These are phyloP conservation scores for Yponomeuta plumbellus DNA, from an alignment of 2,888 invertebrate species.

Conservation along the genomic window DNA sequence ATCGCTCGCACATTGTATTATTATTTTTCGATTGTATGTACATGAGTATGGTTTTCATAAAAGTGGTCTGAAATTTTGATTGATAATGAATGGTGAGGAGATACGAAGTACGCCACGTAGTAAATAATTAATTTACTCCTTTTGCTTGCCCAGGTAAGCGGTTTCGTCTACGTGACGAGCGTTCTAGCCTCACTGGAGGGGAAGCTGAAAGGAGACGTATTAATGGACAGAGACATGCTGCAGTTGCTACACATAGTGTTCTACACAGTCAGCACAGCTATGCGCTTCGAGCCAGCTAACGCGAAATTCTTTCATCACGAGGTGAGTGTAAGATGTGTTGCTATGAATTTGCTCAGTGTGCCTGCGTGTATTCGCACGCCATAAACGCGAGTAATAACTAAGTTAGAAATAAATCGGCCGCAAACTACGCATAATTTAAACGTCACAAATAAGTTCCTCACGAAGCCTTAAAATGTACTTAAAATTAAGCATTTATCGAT, in stretches of 20 bases:
- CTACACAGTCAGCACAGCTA: slow-evolving; percentile 96
- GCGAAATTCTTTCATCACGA: slow-evolving; percentile 98
- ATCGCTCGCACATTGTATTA: too few relatives aligned
- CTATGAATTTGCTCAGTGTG: background rate
- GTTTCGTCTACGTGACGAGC: slow-evolving; percentile 98
- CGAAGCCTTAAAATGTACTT: too few relatives aligned
- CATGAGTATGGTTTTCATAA: too few relatives aligned
- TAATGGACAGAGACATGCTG: slow-evolving; percentile 79
- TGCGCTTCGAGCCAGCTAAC: slow-evolving; percentile 99
- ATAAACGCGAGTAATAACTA: background rate
- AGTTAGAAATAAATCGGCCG: too few relatives aligned
- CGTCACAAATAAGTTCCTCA: too few relatives aligned
- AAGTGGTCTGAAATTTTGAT: too few relatives aligned
- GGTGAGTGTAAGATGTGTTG: slow-evolving; percentile 58
- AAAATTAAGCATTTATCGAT: too few relatives aligned
- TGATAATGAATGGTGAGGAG: too few relatives aligned
- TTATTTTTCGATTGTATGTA: too few relatives aligned
- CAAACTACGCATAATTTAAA: too few relatives aligned
- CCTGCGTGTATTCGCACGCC: background rate
- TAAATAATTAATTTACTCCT: too few relatives aligned
- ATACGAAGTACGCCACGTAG: too few relatives aligned
- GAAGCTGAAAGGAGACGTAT: slow-evolving; percentile 73
- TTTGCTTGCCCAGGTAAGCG: slow-evolving; percentile 80
- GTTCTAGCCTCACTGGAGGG: slow-evolving; percentile 95
- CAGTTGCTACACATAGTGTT: slow-evolving; percentile 91